A percentile compares a stretch with the other conserved stretches of the same genome.
Conservation (phyloP, 2,113 vertebrate genomes). For the Xiphorhynchus elegans region DNA sequence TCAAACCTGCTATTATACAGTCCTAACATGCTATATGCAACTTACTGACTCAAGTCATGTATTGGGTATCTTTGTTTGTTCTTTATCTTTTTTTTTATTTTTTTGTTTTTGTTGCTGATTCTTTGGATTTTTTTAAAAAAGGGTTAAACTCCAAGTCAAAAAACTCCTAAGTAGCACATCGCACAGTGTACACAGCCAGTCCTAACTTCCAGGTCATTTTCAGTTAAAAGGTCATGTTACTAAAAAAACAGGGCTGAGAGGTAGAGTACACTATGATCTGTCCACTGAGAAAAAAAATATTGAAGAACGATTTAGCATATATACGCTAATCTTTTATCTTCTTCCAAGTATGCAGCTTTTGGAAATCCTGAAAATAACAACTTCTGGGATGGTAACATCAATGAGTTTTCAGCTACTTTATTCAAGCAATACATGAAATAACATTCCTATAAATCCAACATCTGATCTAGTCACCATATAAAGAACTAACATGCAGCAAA, state of each 20-base stretch:
- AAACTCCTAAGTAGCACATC: background rate
- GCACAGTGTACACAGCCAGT: background rate
- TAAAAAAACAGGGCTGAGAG: background rate
- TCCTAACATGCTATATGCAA: background rate
- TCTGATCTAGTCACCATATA: background rate
- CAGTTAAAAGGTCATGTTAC: background rate
- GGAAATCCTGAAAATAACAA: background rate
- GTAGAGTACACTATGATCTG: background rate
- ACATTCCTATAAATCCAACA: background rate
- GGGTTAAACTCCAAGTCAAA: background rate
- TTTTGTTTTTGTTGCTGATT: background rate
- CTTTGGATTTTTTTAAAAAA: background rate
- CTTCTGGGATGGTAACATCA: background rate
- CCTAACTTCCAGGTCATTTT: background rate
- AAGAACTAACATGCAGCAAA: background rate
- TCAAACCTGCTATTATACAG: conserved; percentile 2
- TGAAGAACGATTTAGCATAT: background rate
- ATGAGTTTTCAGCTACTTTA: background rate
- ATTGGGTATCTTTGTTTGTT: background rate
- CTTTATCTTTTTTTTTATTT: background rate
- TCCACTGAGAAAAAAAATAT: background rate
- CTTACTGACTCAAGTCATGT: conserved; percentile 36
- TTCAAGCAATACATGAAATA: background rate
- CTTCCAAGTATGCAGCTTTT: background rate
- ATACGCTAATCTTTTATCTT: background rate